A percentile compares a stretch with the other conserved stretches of the same genome.
Evolutionary conservation across 2,113 vertebrate species (phyloP).

Genomic region (Poeciliopsis turrubarensis): DNA sequence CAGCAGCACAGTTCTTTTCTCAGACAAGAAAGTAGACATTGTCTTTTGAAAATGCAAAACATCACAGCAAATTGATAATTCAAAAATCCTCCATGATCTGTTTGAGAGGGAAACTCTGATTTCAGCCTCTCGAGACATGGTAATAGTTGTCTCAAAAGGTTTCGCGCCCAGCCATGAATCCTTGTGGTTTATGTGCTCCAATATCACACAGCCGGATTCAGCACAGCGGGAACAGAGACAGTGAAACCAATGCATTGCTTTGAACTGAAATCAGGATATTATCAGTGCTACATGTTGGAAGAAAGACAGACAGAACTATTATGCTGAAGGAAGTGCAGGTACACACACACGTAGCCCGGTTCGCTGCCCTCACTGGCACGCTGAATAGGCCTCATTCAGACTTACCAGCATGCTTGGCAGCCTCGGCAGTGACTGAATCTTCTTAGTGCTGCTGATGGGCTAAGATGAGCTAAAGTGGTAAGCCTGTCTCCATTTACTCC

Average conservation of each 20-base stretch:
- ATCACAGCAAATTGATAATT: slow-evolving; percentile 36
- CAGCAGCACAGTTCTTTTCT: not conserved
- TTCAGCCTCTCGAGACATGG: slow-evolving; percentile 36
- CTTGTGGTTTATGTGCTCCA: slow-evolving; percentile 34
- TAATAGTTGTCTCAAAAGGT: slow-evolving; percentile 23
- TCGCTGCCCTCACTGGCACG: slow-evolving; percentile 33
- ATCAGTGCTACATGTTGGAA: slow-evolving; percentile 39
- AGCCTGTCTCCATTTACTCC: slow-evolving; percentile 62
- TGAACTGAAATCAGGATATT: slow-evolving; percentile 46
- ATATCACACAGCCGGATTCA: slow-evolving; percentile 49
- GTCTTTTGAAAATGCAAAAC: not conserved
- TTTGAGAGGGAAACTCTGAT: slow-evolving; percentile 44
- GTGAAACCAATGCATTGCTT: slow-evolving; percentile 33
- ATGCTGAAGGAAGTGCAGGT: slow-evolving; percentile 45
- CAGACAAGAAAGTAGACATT: slow-evolving; percentile 18
- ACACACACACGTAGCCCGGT: slow-evolving; percentile 27
- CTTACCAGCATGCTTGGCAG: slow-evolving; percentile 78
- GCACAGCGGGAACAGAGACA: slow-evolving; percentile 28
- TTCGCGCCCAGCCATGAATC: slow-evolving; percentile 25
- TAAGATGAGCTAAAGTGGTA: slow-evolving; percentile 65
- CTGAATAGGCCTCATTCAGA: slow-evolving; percentile 73
- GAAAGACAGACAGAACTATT: slow-evolving; percentile 51
- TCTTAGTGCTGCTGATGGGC: slow-evolving; percentile 61
- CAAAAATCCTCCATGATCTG: slow-evolving; percentile 29
- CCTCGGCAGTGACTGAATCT: slow-evolving; percentile 49